Base-by-base conservation (phyloP, 2,797 vertebrate genomes). In the Dicrostonyx torquatus region DNA sequence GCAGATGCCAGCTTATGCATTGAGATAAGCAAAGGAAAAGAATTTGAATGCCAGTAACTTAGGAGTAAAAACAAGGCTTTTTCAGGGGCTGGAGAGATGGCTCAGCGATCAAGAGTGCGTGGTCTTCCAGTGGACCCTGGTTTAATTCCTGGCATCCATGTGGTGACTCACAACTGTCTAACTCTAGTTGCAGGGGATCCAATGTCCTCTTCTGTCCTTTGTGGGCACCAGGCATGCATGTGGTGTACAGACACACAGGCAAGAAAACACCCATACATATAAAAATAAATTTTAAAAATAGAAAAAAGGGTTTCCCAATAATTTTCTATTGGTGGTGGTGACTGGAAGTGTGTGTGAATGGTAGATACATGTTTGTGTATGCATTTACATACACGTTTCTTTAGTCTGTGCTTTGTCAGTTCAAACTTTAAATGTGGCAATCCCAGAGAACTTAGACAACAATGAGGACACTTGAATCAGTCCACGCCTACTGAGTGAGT, bases 331-430 rank as follows among this genome's bases (percentile, higher is more conserved):
- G 7, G 1, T 8, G 66, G 5, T 15, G 64, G 9, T 0, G 0
- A 5, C 5, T 13, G 43, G 64, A 83, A 55, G 3, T 1, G 0
- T 2, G 0, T 4, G 0, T 6, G 43, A 31, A 4, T 64, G 48
- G 0, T 2, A 2, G 2, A 0, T 31, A 26, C 8, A 2, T 48
- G 12, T 40, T 1, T 15, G 3, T 31, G 2, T 12, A 1, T 66
- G 29, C 1, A 0, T 1, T 34, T 0, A 8, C 0, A 10, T 4
- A 0, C 2, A 20, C 0, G 18, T 22, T 34, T 50, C 86, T 89
- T 84, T 29, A 6, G 0, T 11, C 15, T 55, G 31, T 20, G 9
- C 1, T 29, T 34, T 11, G 6, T 91, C 45, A 12, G 75, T 75
- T 75, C 26, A 64, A 37, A n/a, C 37, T 77, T 72, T 55, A 87